Evolutionary conservation across 2,113 vertebrate genomes (phyloP), one percentile per base, ranked within the genome.

Genomic region (Vombatus ursinus): DNA sequence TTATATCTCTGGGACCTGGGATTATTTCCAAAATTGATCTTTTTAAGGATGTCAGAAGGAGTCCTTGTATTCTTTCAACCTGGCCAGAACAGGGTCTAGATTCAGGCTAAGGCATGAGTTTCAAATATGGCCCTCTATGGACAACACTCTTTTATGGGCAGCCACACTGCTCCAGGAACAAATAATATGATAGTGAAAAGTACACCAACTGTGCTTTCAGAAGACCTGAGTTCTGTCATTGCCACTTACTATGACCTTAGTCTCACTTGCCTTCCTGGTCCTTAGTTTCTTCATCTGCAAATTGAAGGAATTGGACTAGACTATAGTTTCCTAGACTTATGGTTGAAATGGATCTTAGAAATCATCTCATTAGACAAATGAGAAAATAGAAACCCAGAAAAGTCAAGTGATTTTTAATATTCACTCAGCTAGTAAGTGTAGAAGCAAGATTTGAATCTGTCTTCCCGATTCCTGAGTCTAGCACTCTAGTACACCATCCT

Each of bases 391-490:
- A 37, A 49, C 19, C 22, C 47, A 91, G 8, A 91, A 77, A 48
- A 84, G 0, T n/a, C 52, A 94, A 92, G 9, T 14, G 23, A 53
- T 54, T 37, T n/a, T 4, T 0, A 16, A 24, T 37, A 90, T 28
- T 61, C 24, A 19, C 50, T 28, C n/a, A 49, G 10, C 23, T 92
- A 52, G 8, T 12, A 31, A 0, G 0, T 2, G 2, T 0, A 0
- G 44, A 52, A 44, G 5, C 26, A 92, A 51, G 50, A 44, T 91
- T 84, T 84, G 37, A 6, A 44, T 93, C 53, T n/a, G 14, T 51
- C 54, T 94, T 28, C 28, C 51, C 51, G 10, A 50, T 3, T 8
- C 31, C 19, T n/a, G 1, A 22, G 37, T 44, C n/a, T 5, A 22
- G 37, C 6, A 84, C 37, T 44, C 37, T 84, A 44, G 37, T n/a